Conservation (phyloP, 2,113 vertebrate species). For the Petroica traversi region DNA sequence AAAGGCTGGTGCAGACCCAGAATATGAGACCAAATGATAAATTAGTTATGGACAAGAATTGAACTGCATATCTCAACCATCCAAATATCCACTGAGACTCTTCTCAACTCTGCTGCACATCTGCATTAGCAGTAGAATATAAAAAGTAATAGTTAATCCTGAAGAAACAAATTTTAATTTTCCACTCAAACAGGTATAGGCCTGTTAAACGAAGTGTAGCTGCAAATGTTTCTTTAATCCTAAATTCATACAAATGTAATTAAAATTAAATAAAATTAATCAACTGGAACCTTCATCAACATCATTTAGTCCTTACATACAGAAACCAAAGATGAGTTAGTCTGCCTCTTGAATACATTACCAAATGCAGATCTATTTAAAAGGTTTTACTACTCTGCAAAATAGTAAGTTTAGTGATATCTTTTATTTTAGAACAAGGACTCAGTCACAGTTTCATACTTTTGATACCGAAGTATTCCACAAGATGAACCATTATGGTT, state of each 20-base stretch:
- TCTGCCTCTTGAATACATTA: neutral
- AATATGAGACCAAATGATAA: neutral
- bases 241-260: neutral
- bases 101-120: neutral
- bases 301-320: neutral
- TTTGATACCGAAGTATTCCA: neutral
- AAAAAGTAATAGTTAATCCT: neutral
- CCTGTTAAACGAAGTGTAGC: neutral
- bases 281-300: neutral
- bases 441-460: neutral
- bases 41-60: neutral
- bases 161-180: neutral
- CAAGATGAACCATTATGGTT: constrained; percentile 45
- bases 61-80: neutral
- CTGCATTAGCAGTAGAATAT: neutral
- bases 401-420: neutral
- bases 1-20: neutral
- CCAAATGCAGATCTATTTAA: neutral
- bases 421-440: constrained; percentile 14
- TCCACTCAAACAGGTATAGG: neutral
- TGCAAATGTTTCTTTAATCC: neutral
- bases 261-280: neutral
- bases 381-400: neutral
- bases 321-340: neutral
- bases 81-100: neutral